Conservation (phyloP, 92 coral and sea anemone genomes). For the Umimayanthus chanpuru region DNA sequence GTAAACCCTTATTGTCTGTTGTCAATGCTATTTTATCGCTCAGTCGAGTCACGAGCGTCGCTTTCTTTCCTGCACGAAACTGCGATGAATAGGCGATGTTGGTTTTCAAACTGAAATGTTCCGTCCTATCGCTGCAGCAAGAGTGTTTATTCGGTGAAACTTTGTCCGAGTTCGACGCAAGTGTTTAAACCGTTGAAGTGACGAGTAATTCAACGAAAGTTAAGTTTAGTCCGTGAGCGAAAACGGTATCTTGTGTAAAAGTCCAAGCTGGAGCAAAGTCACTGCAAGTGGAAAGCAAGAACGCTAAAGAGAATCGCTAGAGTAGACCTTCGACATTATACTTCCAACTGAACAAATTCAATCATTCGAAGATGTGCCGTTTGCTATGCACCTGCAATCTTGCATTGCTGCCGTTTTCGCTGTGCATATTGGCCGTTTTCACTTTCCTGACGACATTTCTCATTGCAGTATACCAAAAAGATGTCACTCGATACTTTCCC, state of each 20-base stretch:
- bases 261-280: neutral
- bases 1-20: neutral
- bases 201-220: neutral
- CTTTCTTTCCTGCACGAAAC: slow-evolving; percentile 10
- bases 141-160: neutral
- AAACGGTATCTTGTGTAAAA: too few species aligned
- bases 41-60: too few species aligned
- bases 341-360: neutral
- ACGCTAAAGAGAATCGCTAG: neutral
- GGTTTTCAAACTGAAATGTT: neutral
- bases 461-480: slow-evolving; percentile 56
- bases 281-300: neutral
- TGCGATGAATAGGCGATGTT: neutral
- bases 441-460: slow-evolving; percentile 73
- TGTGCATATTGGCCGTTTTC: slow-evolving; percentile 54
- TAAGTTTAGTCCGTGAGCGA: neutral
- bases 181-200: neutral
- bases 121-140: neutral
- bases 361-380: slow-evolving; percentile 46
- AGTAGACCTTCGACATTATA: neutral
- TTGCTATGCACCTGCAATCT: slow-evolving; percentile 62
- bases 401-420: slow-evolving; percentile 69
- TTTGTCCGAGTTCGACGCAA: neutral
- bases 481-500: slow-evolving; percentile 82
- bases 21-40: neutral